Evolutionary conservation across 1,140 invertebrate species (phyloP).

Genomic region (Drosophila pachea): DNA sequence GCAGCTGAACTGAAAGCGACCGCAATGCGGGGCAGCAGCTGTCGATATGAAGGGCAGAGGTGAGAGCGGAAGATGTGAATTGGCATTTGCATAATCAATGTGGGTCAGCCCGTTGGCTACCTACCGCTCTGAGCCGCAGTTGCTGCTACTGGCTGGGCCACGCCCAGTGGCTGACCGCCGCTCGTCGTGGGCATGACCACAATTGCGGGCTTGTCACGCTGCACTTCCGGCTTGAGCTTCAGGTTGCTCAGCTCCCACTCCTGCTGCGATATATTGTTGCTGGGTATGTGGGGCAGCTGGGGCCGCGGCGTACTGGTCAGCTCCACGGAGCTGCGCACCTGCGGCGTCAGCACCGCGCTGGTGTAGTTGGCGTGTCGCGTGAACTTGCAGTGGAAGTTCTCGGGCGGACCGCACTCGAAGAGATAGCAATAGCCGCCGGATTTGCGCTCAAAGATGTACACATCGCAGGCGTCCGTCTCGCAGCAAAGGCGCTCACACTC

Average conservation of each 20-base stretch:
- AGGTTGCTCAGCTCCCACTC: constrained; percentile 87
- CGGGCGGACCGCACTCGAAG: constrained; percentile 92
- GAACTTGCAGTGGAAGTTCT: constrained; percentile 95
- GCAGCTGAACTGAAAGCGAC: constrained; percentile 92
- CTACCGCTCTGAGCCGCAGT: constrained; percentile 50
- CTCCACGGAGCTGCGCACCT: constrained; percentile 37
- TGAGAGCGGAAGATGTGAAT: constrained; percentile 10
- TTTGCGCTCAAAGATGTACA: constrained; percentile 95
- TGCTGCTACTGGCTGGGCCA: constrained; percentile 15
- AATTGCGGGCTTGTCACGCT: constrained; percentile 52
- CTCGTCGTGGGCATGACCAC: constrained; percentile 13
- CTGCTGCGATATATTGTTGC: constrained; percentile 82
- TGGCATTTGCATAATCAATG: constrained; percentile 32
- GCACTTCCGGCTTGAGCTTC: constrained; percentile 68
- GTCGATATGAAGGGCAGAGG: constrained; percentile 34
- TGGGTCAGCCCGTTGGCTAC: constrained; percentile 14
- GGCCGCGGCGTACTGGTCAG: constrained; percentile 57
- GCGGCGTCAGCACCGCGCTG: constrained; percentile 87
- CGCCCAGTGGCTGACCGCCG: constrained; percentile 22
- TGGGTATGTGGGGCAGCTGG: constrained; percentile 61
- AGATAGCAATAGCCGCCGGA: constrained; percentile 93
- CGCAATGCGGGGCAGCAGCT: constrained; percentile 80
- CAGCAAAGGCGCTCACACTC: constrained; percentile 93
- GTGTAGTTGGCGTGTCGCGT: constrained; percentile 92
- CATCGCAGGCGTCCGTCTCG: constrained; percentile 91